Conservation (phyloP, 2,888 invertebrate species). For the Syritta pipiens region DNA sequence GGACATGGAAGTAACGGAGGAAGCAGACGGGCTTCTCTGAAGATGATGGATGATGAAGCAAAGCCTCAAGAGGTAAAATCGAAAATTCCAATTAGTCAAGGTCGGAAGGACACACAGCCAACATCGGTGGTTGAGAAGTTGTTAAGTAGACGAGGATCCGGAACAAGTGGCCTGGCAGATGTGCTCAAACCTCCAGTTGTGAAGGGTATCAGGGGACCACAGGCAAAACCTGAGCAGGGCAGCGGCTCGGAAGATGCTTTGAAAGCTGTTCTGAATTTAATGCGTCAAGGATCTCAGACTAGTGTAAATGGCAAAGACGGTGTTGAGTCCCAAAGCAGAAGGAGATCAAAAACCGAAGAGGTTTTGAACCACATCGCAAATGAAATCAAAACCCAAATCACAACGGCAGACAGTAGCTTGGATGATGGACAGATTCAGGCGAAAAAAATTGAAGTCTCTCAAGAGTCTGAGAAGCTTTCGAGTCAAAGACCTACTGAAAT, state of each 20-base stretch:
- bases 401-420: neutral
- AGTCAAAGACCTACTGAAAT: too few species aligned
- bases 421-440: neutral
- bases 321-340: neutral
- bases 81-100: slow-evolving; percentile 15
- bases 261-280: neutral
- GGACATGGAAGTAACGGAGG: slow-evolving; percentile 6
- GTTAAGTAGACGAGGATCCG: slow-evolving; percentile 33
- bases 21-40: neutral
- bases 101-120: slow-evolving; percentile 1
- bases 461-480: neutral
- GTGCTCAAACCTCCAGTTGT: slow-evolving; percentile 40
- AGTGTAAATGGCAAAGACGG: neutral
- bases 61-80: neutral
- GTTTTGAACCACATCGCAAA: neutral
- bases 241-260: slow-evolving; percentile 2
- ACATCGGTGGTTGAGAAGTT: slow-evolving; percentile 28
- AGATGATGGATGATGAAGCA: neutral
- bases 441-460: neutral
- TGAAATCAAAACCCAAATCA: neutral
- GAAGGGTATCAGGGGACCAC: slow-evolving; percentile 36
- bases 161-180: slow-evolving; percentile 48
- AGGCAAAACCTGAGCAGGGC: too few species aligned
- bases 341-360: neutral
- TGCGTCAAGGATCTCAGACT: neutral